Base-by-base conservation (phyloP, 2,888 invertebrate genomes). In the Campopleginae sp. region DNA sequence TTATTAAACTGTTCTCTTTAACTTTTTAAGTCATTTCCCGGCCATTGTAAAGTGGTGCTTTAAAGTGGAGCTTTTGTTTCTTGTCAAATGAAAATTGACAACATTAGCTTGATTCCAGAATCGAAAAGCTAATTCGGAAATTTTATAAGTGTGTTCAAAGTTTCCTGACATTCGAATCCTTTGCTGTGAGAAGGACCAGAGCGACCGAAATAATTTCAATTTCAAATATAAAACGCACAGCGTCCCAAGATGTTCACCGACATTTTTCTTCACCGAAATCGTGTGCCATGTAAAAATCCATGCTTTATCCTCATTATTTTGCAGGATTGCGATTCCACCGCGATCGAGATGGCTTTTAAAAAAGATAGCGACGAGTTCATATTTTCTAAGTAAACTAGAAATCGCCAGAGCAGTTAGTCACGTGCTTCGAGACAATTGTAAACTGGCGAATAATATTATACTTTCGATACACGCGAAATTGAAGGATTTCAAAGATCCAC, bases 341-440 rank as follows among this genome's bases (percentile, higher is more conserved):
- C 92, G 93, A 88, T 88, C 90, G 12, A 90, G 90, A 83, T 94
- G 92, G 91, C 89, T 95, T 42, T 89, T 95, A 74, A 93, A 91
- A 82, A 94, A 94, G 89, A 86, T 95, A n/a, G 92, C 94, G 2
- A 92, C 93, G 88, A 93, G 93, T 23, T 91, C 92, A 23, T 88
- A 90, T 82, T 93, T 92, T 87, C 90, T 95, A 23, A 92, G 89
- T 12, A 87, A 91, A 66, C 86, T 86, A 6, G 94, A 95, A 92
- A 92, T 95, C 77, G 93, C 93, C 61, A 90, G 89, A 77, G 94
- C 94, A 10, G 89, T 95, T 4, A 87, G 90, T 74, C 92, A 93
- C 85, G 90, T 94, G 38, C 92, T 95, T 82, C 89, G 93, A 1
- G 86, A 89, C 48, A 86, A 92, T 63, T 81, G 87, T 19, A 92